Percentiles rank a stretch among this genome's conserved stretches.
Conservation (phyloP, 2,888 invertebrate species). For the Lasioglossum vierecki region DNA sequence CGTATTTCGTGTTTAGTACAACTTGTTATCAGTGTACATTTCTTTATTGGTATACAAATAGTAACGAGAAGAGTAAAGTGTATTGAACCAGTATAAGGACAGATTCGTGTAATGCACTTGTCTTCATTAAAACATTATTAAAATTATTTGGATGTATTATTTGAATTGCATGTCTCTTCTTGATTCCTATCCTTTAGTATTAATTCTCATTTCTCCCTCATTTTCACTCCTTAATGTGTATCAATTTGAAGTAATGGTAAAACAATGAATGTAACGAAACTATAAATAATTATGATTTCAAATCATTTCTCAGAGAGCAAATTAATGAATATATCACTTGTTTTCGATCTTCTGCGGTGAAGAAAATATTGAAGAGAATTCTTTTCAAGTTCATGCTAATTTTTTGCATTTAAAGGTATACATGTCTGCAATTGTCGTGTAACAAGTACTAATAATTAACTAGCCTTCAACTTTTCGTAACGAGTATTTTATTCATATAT, state of each 20-base stretch:
- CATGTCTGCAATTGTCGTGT: neutral
- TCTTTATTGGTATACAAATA: conserved; percentile 25
- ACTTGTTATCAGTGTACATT: conserved; percentile 17
- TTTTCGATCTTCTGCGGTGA: too few relatives aligned
- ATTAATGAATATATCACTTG: neutral
- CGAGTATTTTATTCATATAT: neutral
- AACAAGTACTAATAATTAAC: too few relatives aligned
- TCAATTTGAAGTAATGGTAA: too few relatives aligned
- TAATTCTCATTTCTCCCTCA: neutral
- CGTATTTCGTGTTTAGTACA: conserved; percentile 21
- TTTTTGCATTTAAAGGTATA: neutral
- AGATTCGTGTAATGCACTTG: conserved; percentile 38
- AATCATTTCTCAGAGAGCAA: too few relatives aligned
- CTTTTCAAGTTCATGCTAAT: too few relatives aligned
- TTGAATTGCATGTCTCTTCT: neutral
- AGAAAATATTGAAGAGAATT: too few relatives aligned
- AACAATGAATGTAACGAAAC: too few relatives aligned
- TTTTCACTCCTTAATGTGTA: neutral
- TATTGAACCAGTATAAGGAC: conserved; percentile 19
- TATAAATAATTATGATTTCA: too few relatives aligned
- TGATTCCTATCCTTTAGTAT: neutral
- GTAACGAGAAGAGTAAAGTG: conserved; percentile 26
- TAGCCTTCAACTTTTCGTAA: too few relatives aligned
- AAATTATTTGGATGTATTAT: neutral
- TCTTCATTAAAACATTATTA: conserved; percentile 40